Base-by-base conservation (phyloP, 2,113 vertebrate genomes). In the Sphaerodactylus townsendi region DNA sequence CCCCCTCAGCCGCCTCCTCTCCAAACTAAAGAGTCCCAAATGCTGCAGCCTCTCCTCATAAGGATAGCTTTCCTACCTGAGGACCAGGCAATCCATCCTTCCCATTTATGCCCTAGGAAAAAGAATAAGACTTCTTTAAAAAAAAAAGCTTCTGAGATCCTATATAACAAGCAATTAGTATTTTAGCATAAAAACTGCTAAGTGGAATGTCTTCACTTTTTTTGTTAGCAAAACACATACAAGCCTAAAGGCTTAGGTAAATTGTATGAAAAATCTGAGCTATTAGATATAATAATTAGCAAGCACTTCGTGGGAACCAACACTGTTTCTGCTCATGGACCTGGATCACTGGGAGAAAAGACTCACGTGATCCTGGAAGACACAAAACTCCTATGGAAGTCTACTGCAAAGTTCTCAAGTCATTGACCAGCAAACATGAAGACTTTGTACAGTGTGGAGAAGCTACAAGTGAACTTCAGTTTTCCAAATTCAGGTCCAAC, bases 71-170 rank as follows among this genome's bases (percentile, higher is more conserved):
- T 88, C 93, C 84, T 96, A 97, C 97, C 96, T 95, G 95, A 86
- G 94, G 89, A 85, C 97, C 97, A 74, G 96, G 96, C 82, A 96
- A 92, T 88, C 97, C 97, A 90, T 96, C 95, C 93, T 96, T 96
- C 93, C 97, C 96, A 89, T 94, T 95, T 86, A 93, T 89, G 86
- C 97, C 97, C 97, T 97, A 80, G 39, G 65, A 82, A 88, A 56
- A 86, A 35, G 89, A 77, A 76, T 44, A 77, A 90, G 48, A 68
- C 68, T 25, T 69, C 71, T 62, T 83, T n/a, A 70, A 44, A 84
- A 44, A 70, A 33, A 25, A 33, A 3, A 62, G 25, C 3, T 30
- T 37, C 37, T 46, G n/a, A 3, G 53, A 48, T 25, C 46, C 68
- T 15, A 7, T 8, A 66, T 23, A 15, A 21, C 3, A 72, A 72